Base-by-base conservation (phyloP, 2,113 vertebrate species). In the Aplodontia rufa region DNA sequence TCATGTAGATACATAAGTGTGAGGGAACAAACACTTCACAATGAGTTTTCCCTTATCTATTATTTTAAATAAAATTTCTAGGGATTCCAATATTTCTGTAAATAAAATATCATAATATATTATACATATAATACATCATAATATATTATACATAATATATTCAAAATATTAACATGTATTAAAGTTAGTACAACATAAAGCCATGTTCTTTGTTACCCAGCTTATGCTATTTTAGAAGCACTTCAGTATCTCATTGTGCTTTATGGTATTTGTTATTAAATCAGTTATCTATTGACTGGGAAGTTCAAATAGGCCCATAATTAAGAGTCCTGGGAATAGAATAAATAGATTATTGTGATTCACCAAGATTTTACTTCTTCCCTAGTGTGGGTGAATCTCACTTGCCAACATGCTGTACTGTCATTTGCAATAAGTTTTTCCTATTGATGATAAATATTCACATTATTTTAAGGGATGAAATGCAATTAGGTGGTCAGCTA, bases 261-360 rank as follows among this genome's bases (percentile, higher is more conserved):
- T 90, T 74, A 62, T 20, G 47, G 26, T 90, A 88, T 93, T 30
- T 95, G 45, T 90, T 85, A 90, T 74, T 91, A 88, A 93, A 95
- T 96, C 88, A 92, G 58, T 75, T 87, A 55, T 82, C 80, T 42
- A 84, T 87, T 40, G 69, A 55, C n/a, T 66, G 42, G 19, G n/a
- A 78, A 47, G 17, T 79, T 91, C 45, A 58, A 32, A 53, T 94
- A 76, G 74, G n/a, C 47, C 45, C 90, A 30, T 86, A 94, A 92
- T 60, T 82, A 28, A 95, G 62, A 97, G 55, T 82, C 35, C 30
- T 90, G 19, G 69, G 47, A 87, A 90, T 24, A 84, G 32, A 79
- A 72, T 68, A 75, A 79, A 90, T 64, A 91, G 14, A 22, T 10
- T n/a, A 55, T n/a, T 88, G 37, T 60, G 37, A 92, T 28, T 90